Evolutionary conservation across 2,888 invertebrate species (phyloP), one percentile per base, ranked within the genome.

Genomic region (Plagiodera versicolora): DNA sequence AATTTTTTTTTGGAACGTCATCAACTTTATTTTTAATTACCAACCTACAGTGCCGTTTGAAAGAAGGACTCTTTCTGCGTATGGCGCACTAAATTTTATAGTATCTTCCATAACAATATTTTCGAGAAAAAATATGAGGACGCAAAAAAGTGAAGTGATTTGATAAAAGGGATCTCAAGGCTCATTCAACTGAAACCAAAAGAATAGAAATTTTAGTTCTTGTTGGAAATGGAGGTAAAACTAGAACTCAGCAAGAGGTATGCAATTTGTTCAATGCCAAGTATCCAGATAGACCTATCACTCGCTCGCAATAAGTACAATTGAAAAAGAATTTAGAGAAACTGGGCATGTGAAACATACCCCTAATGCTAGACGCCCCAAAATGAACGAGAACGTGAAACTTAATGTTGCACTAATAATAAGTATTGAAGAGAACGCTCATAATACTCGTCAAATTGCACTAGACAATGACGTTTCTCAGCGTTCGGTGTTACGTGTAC

Each of bases 371-470:
- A 17, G 51, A 51, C 51, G 51, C 17, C 46, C 46, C 17, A 46
- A 46, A 30, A 51, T 51, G 32, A 6, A 5, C 30, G 30, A 51
- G 32, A 51, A 51, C 30, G 51, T 51, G 16, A 14, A 32, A 32
- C 51, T 32, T 51, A 32, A 51, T 51, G 17, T 51, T 51, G n/a
- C n/a, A n/a, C n/a, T n/a, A n/a, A 1, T 51, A 51, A 30, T 32
- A 17, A 10, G 8, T 51, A 32, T 51, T 16, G 51, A 51, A 4
- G 32, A 51, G 30, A 28, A 17, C 16, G 30, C 30, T 32, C 30
- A 32, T 32, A 30, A n/a, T 51, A 51, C 30, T 51, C 32, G 32
- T 5, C 51, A 51, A 28, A 28, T 51, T 51, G 51, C 51, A 51
- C n/a, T 9, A 14, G 51, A 51, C 51, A 11, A 1, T n/a, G 28